Evolutionary conservation across 2,888 invertebrate species (phyloP).

Genomic region (Tubulanus polymorphus): DNA sequence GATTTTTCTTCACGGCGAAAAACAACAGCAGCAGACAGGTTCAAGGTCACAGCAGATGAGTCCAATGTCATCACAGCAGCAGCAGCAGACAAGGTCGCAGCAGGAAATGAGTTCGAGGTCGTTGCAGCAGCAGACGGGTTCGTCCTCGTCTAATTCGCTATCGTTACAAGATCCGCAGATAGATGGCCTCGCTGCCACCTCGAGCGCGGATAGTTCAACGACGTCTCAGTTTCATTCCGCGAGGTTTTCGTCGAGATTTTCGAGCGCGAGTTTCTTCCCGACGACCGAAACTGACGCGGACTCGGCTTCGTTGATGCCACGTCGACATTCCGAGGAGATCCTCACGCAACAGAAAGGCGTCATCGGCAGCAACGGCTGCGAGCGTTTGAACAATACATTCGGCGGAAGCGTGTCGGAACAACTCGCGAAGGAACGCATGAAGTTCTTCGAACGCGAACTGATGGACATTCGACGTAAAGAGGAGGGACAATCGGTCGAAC

Average conservation of each 20-base stretch:
- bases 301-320: background rate
- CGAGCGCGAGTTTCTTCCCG: background rate
- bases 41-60: too few species aligned
- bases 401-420: background rate
- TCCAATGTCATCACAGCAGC: too few species aligned
- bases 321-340: conserved; percentile 1
- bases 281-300: background rate
- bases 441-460: background rate
- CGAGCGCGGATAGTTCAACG: background rate
- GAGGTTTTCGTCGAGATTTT: background rate
- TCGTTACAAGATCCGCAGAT: background rate
- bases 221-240: too few species aligned
- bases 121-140: background rate
- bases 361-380: background rate
- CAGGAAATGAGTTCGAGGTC: too few species aligned
- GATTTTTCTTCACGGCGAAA: background rate
- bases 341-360: background rate
- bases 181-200: background rate
- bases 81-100: too few species aligned
- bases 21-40: too few species aligned
- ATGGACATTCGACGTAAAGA: too few species aligned
- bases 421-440: background rate
- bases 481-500: conserved; percentile 31
- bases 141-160: background rate
- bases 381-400: background rate